Percentiles rank a stretch among this genome's conserved stretches.
phyloP scores from a whole-genome alignment of 2,797 vertebrate species.

The Garrulus glandarius region DNA sequence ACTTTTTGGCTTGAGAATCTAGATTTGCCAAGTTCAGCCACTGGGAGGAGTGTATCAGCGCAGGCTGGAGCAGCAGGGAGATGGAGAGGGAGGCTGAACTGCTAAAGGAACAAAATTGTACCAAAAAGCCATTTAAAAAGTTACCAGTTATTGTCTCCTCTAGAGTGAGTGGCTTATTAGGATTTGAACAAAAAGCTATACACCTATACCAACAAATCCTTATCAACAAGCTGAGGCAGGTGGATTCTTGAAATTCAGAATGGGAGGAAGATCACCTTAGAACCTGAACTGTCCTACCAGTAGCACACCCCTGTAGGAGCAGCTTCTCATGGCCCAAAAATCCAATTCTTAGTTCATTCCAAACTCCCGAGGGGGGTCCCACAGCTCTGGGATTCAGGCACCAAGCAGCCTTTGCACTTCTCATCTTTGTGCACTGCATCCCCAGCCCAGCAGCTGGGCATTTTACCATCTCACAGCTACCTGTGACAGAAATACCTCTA shows the following conservation, averaged over 20 bases:
- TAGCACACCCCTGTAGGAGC: accelerated
- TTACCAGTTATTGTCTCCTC: neutral
- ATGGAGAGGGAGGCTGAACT: neutral
- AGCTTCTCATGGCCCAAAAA: neutral
- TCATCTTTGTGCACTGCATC: accelerated
- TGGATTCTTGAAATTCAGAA: neutral
- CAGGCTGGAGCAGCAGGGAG: neutral
- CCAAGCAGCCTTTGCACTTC: neutral
- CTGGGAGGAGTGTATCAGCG: neutral
- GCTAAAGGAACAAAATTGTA: neutral
- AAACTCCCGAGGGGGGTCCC: accelerated
- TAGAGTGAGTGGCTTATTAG: neutral
- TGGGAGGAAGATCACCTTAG: neutral
- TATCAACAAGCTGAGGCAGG: neutral
- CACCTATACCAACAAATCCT: neutral
- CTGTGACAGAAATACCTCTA: neutral
- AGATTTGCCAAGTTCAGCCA: neutral
- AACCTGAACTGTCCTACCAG: neutral
- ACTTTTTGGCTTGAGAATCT: neutral
- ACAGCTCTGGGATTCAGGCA: neutral
- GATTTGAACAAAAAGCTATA: neutral
- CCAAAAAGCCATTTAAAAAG: neutral
- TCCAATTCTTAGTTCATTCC: neutral
- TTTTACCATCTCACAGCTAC: neutral
- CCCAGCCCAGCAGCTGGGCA: neutral